Evolutionary conservation across 1,140 invertebrate species (phyloP).

Genomic region (Polypedilum pembai): DNA sequence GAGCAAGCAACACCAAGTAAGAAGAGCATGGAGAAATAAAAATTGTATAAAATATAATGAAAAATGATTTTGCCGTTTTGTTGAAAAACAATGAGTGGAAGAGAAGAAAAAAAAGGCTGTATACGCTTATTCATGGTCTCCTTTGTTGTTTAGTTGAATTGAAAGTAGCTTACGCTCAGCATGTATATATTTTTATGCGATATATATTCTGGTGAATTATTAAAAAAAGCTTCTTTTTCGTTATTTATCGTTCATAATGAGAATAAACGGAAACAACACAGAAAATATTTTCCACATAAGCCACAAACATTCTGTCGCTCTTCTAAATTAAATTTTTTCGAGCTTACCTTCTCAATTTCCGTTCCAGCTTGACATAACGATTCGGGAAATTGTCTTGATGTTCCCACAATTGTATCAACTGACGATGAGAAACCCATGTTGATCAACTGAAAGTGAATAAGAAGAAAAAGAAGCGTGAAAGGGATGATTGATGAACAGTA

Average conservation of each 20-base stretch:
- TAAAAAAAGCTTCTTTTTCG: neutral
- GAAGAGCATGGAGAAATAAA: no score
- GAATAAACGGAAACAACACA: neutral
- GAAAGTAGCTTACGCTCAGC: conserved; percentile 2
- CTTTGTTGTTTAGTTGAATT: neutral
- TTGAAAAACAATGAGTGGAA: no score
- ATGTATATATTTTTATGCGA: neutral
- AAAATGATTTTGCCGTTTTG: no score
- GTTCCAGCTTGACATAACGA: neutral
- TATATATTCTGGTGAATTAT: neutral
- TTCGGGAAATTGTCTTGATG: conserved; percentile 11
- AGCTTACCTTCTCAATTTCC: conserved; percentile 11
- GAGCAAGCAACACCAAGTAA: no score
- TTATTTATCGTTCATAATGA: neutral
- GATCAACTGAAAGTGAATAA: neutral
- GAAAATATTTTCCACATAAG: neutral
- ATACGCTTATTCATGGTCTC: neutral
- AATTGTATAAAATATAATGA: no score
- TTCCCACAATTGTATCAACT: conserved; percentile 16
- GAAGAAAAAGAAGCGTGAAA: neutral
- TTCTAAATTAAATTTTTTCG: no score
- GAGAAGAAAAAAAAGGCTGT: neutral
- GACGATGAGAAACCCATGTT: conserved; percentile 1
- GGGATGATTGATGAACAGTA: conserved; percentile 1
- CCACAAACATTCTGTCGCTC: no score